phyloP scores from a whole-genome alignment of 2,888 invertebrate species.

The Drosophila vallismaia region DNA sequence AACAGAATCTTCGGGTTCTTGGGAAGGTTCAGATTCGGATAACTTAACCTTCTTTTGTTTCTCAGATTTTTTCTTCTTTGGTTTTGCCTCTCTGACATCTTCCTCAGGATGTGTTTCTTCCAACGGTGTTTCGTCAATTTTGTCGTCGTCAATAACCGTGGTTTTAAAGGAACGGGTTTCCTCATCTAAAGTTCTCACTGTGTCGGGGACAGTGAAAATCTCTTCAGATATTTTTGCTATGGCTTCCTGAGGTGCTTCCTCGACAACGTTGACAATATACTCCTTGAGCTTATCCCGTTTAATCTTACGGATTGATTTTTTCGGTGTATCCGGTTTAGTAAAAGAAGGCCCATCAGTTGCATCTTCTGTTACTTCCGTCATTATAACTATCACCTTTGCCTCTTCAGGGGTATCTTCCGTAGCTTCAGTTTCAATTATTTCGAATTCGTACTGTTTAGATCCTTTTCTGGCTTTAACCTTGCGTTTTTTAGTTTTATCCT shows the following conservation, averaged over 20 bases:
- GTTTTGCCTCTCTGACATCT: slow-evolving; percentile 1
- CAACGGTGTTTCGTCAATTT: slow-evolving; percentile 84
- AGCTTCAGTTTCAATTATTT: slow-evolving; percentile 83
- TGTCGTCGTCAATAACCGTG: slow-evolving; percentile 76
- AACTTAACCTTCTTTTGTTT: slow-evolving; percentile 51
- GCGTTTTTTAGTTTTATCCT: slow-evolving; percentile 83
- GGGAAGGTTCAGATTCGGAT: slow-evolving; percentile 39
- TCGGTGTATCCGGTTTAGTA: slow-evolving; percentile 76
- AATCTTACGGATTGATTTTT: slow-evolving; percentile 68
- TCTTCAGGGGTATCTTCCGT: slow-evolving; percentile 80
- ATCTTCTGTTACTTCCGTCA: slow-evolving; percentile 76
- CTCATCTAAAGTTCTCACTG: slow-evolving; percentile 41
- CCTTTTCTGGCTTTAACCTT: slow-evolving; percentile 84
- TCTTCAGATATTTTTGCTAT: slow-evolving; percentile 57
- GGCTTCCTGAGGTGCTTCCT: slow-evolving; percentile 68
- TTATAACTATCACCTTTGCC: slow-evolving; percentile 82
- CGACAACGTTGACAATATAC: slow-evolving; percentile 77
- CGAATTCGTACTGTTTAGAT: slow-evolving; percentile 84
- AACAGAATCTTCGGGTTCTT: slow-evolving; percentile 5
- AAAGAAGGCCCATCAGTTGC: slow-evolving; percentile 55
- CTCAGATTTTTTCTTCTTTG: slow-evolving; percentile 78
- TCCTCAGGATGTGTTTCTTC: slow-evolving; percentile 72
- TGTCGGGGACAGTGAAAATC: slow-evolving; percentile 18
- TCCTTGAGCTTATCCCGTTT: slow-evolving; percentile 75
- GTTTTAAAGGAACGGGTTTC: slow-evolving; percentile 59